Evolutionary conservation across 2,113 vertebrate species (phyloP).

Genomic region (Lepus timidus): DNA sequence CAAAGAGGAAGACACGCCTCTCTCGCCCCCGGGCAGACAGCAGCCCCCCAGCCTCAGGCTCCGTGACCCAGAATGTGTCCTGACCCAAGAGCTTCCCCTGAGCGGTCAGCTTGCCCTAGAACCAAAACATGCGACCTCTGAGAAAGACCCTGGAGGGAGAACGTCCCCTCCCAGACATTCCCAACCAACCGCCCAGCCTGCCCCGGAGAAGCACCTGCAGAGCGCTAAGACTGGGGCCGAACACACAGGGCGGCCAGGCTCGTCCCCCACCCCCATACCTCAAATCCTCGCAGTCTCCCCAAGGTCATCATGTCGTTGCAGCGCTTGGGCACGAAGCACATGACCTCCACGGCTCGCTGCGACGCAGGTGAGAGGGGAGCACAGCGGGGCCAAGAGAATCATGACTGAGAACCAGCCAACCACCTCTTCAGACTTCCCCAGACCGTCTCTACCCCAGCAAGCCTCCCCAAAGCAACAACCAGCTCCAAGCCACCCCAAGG

Average conservation of each 20-base stretch:
- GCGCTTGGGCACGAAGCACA: constrained; percentile 96
- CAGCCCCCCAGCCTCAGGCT: constrained; percentile 92
- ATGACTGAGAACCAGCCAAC: background rate
- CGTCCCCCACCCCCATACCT: constrained; percentile 86
- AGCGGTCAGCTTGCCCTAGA: constrained; percentile 95
- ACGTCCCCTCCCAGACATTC: background rate
- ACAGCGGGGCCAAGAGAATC: background rate
- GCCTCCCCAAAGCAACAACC: background rate
- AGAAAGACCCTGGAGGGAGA: background rate
- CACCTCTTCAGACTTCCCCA: background rate
- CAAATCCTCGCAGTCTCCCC: constrained; percentile 95
- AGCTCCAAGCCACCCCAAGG: background rate
- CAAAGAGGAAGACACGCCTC: constrained; percentile 95
- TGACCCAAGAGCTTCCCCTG: constrained; percentile 96
- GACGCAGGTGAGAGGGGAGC: background rate
- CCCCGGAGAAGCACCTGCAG: background rate
- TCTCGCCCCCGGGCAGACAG: constrained; percentile 91
- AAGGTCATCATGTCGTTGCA: constrained; percentile 98
- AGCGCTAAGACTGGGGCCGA: background rate
- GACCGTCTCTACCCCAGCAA: background rate
- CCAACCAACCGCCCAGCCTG: background rate
- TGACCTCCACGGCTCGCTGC: constrained; percentile 95
- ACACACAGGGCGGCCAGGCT: background rate
- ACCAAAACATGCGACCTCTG: constrained; percentile 9
- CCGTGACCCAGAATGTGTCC: constrained; percentile 93